Base-by-base conservation (phyloP, 1,140 invertebrate genomes). In the Oryzaephilus surinamensis region DNA sequence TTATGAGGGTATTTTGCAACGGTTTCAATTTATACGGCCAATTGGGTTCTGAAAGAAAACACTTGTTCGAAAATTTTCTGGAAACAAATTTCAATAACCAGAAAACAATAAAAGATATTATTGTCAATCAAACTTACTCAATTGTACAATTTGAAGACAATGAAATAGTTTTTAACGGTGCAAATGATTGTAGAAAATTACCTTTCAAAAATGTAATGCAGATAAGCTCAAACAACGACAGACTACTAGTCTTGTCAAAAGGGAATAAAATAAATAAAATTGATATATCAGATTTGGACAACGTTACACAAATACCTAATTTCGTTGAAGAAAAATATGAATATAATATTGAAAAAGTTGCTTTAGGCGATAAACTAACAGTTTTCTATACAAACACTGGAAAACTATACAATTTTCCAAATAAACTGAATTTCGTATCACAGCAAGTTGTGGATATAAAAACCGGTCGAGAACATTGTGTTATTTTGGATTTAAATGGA, bases 391-490 rank as follows among this genome's bases (percentile, higher is more conserved):
- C 69, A 7, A 45, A 54, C 19, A 46, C 48, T 21, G 76, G 79
- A 35, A 55, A 58, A 26, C 50, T 80, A 2, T 83, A 72, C 40
- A 69, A 71, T 46, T 57, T 77, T 27, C 77, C 77, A 7, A 67
- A 57, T 20, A 60, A 69, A 45, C 51, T 81, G 10, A 63, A 77
- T 13, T 67, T 66, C 45, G 66, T 66, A 48, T 51, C 57, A 32
- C 52, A 69, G 19, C 71, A 68, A 51, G 67, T 80, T 31, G 60
- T 67, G 29, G 74, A 85, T 53, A 58, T 90, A 26, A 64, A 65
- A 32, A 79, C 81, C 63, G 88, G 89, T 3, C 76, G 79, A 58
- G 84, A 90, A 58, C 87, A 92, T 62, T 74, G 71, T 12, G 52
- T 91, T 8, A 41, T 88, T 20, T 62, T 92, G 2, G 77, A 81